These are phyloP conservation scores for Eremobia ochroleuca DNA, from an alignment of 2,888 invertebrate species.

Conservation along the genomic window DNA sequence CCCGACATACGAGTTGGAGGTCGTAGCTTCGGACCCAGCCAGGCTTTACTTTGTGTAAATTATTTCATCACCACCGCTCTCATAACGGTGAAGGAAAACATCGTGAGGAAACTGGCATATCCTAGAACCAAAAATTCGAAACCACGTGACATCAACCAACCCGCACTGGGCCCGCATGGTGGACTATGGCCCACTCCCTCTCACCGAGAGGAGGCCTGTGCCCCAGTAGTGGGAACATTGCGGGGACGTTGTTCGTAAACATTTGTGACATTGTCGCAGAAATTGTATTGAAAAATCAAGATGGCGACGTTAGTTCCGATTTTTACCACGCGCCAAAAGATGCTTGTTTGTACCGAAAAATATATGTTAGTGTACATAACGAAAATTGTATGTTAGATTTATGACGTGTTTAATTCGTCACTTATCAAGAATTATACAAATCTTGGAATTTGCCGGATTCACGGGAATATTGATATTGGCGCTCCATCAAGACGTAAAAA, in stretches of 20 bases:
- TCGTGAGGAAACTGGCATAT: too few relatives aligned
- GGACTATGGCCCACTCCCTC: too few relatives aligned
- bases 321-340: background rate
- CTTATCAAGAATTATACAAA: constrained; percentile 3
- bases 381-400: background rate
- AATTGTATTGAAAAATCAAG: background rate
- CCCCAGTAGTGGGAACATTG: too few relatives aligned
- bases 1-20: too few relatives aligned
- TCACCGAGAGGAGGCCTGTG: too few relatives aligned
- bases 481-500: constrained; percentile 38
- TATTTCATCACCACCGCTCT: too few relatives aligned
- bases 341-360: background rate
- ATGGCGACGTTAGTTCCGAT: background rate
- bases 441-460: constrained; percentile 22
- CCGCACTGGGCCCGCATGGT: too few relatives aligned
- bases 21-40: too few relatives aligned
- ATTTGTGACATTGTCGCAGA: background rate
- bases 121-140: too few relatives aligned
- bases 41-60: too few relatives aligned
- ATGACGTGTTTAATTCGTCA: constrained; percentile 6
- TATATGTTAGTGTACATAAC: background rate
- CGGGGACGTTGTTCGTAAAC: background rate
- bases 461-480: constrained; percentile 33
- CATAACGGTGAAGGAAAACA: too few relatives aligned
- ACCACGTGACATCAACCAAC: too few relatives aligned